Evolutionary conservation across 1,140 invertebrate genomes (phyloP).

Genomic region (Caenorhabditis tropicalis): DNA sequence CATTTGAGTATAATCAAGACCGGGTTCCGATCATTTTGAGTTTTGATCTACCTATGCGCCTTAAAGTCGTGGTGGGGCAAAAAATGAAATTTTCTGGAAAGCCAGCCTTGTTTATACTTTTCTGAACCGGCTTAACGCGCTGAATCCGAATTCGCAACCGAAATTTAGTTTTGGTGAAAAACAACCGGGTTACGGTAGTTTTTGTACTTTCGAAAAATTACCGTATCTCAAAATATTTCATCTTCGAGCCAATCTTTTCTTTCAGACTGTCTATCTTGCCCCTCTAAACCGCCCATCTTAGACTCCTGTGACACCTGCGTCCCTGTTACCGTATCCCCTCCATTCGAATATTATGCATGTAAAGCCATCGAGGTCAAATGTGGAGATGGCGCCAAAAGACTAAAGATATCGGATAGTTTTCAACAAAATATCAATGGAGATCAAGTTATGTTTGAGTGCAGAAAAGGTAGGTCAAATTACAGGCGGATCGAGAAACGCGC

Average conservation of each 20-base stretch:
- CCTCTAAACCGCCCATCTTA: not conserved
- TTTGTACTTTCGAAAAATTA: not conserved
- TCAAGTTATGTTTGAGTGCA: not conserved
- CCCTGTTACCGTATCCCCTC: not conserved
- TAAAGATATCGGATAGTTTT: not conserved
- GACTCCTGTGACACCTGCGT: not conserved
- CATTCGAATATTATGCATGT: not conserved
- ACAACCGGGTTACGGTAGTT: not conserved
- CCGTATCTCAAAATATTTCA: no score
- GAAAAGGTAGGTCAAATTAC: not conserved
- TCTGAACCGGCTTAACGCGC: no score
- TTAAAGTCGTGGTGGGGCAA: no score
- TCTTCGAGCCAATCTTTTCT: not conserved
- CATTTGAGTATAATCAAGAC: no score
- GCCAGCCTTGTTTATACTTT: no score
- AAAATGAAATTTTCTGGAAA: no score
- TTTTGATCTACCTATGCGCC: no score
- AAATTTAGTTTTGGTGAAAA: no score
- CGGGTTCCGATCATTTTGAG: no score
- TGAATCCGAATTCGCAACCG: no score
- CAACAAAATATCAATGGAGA: not conserved
- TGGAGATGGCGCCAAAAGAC: not conserved
- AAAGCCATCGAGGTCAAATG: not conserved
- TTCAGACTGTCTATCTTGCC: slow-evolving; percentile 6
- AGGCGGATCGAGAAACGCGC: not conserved